Conservation (phyloP, 2,797 vertebrate genomes). For the Anguilla pacifica region DNA sequence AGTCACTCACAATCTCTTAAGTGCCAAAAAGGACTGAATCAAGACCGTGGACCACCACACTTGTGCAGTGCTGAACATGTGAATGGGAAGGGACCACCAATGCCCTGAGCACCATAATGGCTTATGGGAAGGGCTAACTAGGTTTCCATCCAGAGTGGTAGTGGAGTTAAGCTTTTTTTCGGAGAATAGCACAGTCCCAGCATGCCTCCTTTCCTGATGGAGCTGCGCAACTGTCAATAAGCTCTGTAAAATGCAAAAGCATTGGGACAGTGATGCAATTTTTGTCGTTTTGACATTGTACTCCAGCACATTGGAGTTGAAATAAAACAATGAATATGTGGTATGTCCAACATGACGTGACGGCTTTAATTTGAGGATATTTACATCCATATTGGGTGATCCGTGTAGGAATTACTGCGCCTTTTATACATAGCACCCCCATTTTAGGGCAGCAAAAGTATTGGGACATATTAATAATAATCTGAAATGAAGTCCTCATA, state of each 20-base stretch:
- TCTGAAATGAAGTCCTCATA: too few relatives aligned
- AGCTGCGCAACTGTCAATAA: background rate
- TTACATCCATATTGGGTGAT: too few relatives aligned
- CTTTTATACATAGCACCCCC: too few relatives aligned
- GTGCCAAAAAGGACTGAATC: background rate
- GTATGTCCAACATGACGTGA: too few relatives aligned
- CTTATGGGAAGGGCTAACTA: background rate
- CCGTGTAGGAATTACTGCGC: too few relatives aligned
- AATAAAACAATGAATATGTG: too few relatives aligned
- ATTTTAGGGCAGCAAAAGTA: too few relatives aligned
- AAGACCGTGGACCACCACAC: background rate
- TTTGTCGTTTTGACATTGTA: too few relatives aligned
- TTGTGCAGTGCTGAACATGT: background rate
- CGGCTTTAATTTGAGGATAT: too few relatives aligned
- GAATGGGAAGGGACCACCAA: background rate
- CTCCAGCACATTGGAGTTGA: too few relatives aligned
- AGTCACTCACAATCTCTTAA: background rate
- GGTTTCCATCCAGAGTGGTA: background rate
- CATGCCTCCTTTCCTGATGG: background rate
- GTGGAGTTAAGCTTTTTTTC: background rate
- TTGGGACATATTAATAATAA: too few relatives aligned
- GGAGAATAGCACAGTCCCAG: background rate
- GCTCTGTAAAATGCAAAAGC: background rate
- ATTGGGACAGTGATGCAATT: background rate
- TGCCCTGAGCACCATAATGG: background rate